Evolutionary conservation across 2,888 invertebrate genomes (phyloP).

Genomic region (Micoletzkya japonica): DNA sequence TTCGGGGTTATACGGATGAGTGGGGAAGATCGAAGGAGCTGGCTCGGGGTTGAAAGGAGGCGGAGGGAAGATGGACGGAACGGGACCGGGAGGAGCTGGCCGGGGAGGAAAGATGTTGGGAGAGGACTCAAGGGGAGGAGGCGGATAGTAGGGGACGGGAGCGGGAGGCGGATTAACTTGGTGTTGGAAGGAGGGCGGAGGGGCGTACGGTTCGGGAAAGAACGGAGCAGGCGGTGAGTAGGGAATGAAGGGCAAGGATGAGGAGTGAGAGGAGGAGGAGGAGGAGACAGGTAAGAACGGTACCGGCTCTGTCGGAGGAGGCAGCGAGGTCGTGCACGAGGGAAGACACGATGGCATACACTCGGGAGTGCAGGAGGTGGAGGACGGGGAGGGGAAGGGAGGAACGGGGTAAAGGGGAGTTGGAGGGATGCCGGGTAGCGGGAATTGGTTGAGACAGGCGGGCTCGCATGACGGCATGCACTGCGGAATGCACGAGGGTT

Average conservation of each 20-base stretch:
- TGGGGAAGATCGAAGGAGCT: neutral
- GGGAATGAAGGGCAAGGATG: neutral
- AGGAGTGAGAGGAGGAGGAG: neutral
- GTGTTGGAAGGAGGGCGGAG: neutral
- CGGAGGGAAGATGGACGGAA: neutral
- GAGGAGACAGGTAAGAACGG: conserved; percentile 2
- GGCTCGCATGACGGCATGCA: neutral
- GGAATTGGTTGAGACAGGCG: neutral
- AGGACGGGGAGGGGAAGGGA: neutral
- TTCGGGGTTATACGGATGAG: neutral
- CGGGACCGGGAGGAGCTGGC: neutral
- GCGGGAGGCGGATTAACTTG: neutral
- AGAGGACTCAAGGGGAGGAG: neutral
- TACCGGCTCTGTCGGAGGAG: neutral
- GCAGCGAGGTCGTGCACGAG: neutral
- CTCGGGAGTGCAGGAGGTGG: conserved; percentile 8
- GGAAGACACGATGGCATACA: conserved; percentile 18
- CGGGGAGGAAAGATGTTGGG: neutral
- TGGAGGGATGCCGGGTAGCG: neutral
- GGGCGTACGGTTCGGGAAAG: neutral
- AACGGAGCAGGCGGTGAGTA: neutral
- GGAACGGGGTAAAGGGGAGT: neutral
- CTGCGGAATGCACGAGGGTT: neutral
- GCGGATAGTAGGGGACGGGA: neutral
- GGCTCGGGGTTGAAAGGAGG: neutral